Conservation (phyloP, 1,140 invertebrate species). For the Trinorchestia longiramus region DNA sequence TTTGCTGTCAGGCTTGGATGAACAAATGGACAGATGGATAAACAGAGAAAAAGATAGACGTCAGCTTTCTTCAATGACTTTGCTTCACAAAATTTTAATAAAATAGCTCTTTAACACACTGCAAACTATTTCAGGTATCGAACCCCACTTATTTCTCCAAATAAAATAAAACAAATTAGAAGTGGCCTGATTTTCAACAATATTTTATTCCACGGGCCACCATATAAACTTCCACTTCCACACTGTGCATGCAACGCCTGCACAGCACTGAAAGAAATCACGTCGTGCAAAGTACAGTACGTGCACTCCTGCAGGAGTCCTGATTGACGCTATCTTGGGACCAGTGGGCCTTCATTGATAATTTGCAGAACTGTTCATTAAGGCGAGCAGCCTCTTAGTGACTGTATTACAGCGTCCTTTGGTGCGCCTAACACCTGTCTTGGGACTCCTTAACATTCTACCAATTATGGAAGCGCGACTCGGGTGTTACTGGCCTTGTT, state of each 20-base stretch:
- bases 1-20: no score
- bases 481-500: background rate
- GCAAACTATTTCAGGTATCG: no score
- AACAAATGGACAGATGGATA: no score
- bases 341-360: conserved; percentile 7
- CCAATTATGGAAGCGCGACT: background rate
- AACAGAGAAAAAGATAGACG: no score
- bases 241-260: no score
- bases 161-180: background rate
- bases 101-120: no score
- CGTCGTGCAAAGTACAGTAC: background rate
- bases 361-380: conserved; percentile 46
- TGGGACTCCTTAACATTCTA: conserved; percentile 23
- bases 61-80: no score
- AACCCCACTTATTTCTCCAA: background rate
- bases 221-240: background rate
- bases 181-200: background rate
- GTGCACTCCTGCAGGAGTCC: background rate
- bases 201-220: background rate
- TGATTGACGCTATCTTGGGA: conserved; percentile 46
- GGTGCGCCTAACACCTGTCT: conserved; percentile 45
- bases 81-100: no score
- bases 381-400: conserved; percentile 50
- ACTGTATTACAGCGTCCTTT: conserved; percentile 45
- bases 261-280: background rate